Evolutionary conservation across 2,888 invertebrate species (phyloP).

Genomic region (Perizoma flavofasciatum): DNA sequence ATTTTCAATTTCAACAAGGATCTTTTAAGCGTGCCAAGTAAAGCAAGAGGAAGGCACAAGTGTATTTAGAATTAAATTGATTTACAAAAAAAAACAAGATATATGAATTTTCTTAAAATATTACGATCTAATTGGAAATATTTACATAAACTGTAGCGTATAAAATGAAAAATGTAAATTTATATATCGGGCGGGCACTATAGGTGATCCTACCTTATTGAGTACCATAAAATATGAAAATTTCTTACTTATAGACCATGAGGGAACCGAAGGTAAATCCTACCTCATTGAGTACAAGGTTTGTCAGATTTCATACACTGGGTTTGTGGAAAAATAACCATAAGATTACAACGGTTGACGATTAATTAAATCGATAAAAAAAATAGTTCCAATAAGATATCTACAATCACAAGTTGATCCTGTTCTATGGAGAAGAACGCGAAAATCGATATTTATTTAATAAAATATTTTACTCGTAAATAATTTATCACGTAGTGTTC

Average conservation of each 20-base stretch:
- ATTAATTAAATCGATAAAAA: too few relatives aligned
- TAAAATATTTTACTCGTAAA: background rate
- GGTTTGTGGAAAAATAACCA: too few relatives aligned
- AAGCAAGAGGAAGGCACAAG: conserved; percentile 29
- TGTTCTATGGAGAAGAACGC: conserved; percentile 8
- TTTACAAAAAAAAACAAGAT: conserved; percentile 2
- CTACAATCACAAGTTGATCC: conserved; percentile 9
- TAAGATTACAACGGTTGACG: too few relatives aligned
- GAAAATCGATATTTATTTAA: background rate
- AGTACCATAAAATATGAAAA: too few relatives aligned
- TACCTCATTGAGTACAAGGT: too few relatives aligned
- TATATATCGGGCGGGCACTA: too few relatives aligned
- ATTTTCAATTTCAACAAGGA: background rate
- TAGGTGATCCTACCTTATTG: too few relatives aligned
- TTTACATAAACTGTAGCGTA: conserved; percentile 18
- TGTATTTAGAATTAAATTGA: conserved; percentile 12
- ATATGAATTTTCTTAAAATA: conserved; percentile 7
- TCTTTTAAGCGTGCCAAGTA: conserved; percentile 18
- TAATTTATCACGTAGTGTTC: background rate
- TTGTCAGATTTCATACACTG: too few relatives aligned
- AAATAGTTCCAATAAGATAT: too few relatives aligned
- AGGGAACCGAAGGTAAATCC: too few relatives aligned
- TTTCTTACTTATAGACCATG: too few relatives aligned
- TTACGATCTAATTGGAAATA: conserved; percentile 1
- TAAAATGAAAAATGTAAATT: background rate